A percentile compares a stretch with the other conserved stretches of the same genome.
These are phyloP conservation scores for Metalampra italica DNA, from an alignment of 2,888 invertebrate genomes.

Conservation along the genomic window DNA sequence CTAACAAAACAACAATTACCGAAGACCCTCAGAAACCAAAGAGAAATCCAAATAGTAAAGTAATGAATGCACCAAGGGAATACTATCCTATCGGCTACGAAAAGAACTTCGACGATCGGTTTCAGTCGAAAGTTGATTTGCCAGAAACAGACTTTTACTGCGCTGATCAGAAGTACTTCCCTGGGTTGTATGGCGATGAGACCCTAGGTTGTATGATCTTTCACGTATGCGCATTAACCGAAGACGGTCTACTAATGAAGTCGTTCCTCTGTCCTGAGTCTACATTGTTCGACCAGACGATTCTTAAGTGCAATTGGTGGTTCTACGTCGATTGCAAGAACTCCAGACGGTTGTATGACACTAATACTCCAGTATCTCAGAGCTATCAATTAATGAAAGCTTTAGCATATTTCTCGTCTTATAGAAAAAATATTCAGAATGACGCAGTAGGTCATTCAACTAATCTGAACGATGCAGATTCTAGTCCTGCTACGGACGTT, in stretches of 20 bases:
- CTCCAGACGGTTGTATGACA: constrained; percentile 88
- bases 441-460: constrained; percentile 19
- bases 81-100: constrained; percentile 93
- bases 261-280: constrained; percentile 95
- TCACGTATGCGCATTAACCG: constrained; percentile 93
- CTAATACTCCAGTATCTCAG: constrained; percentile 94
- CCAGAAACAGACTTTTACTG: constrained; percentile 92
- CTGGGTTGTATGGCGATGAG: constrained; percentile 92
- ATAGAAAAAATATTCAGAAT: constrained; percentile 82
- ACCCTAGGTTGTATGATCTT: constrained; percentile 95
- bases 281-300: constrained; percentile 93
- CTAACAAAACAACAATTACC: constrained; percentile 59
- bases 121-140: constrained; percentile 89
- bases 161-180: constrained; percentile 93
- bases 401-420: constrained; percentile 91
- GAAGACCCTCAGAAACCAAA: constrained; percentile 55
- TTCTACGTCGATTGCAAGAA: constrained; percentile 94
- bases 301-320: constrained; percentile 96
- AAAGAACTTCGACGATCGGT: constrained; percentile 93
- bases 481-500: no score
- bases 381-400: constrained; percentile 95
- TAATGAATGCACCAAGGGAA: constrained; percentile 93
- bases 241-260: constrained; percentile 93
- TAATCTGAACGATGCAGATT: no score
- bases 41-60: constrained; percentile 76